Evolutionary conservation across 2,113 vertebrate species (phyloP).

Genomic region (Xenotilapia caudafasciata): DNA sequence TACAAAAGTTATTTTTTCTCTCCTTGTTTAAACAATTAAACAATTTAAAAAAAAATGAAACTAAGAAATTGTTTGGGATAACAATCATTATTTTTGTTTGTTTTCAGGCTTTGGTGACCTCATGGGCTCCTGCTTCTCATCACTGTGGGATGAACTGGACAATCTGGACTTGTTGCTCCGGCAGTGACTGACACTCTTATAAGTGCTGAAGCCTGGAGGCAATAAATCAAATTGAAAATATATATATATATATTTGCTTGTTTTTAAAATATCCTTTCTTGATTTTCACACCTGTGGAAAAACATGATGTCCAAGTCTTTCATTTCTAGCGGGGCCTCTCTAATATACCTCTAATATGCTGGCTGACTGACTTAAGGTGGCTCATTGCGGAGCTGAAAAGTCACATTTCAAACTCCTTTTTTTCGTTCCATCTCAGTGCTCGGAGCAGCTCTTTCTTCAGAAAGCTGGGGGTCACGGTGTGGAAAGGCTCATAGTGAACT

Average conservation of each 20-base stretch:
- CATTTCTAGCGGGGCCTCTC: not conserved
- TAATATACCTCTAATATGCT: not conserved
- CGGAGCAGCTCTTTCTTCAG: slow-evolving; percentile 31
- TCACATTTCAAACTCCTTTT: slow-evolving; percentile 21
- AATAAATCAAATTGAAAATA: not conserved
- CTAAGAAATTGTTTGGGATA: not conserved
- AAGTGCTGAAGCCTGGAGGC: not conserved
- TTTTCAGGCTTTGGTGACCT: slow-evolving; percentile 8
- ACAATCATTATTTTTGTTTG: slow-evolving; percentile 1
- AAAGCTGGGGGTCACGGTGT: slow-evolving; percentile 54
- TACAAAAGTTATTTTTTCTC: not conserved
- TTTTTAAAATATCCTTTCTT: not conserved
- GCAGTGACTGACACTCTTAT: not conserved
- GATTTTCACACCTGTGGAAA: not conserved
- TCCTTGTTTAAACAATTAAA: not conserved
- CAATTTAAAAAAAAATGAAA: fast-evolving
- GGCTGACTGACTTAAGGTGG: not conserved
- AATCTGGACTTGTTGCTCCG: not conserved
- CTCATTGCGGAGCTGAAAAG: slow-evolving; percentile 17
- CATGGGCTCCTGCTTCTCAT: not conserved
- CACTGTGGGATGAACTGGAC: not conserved
- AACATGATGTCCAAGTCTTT: not conserved
- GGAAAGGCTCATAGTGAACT: slow-evolving; percentile 59
- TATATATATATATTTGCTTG: not conserved
- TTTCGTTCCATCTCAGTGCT: not conserved